These are phyloP conservation scores for Staurois parvus DNA, from an alignment of 2,797 vertebrate genomes.

Conservation along the genomic window DNA sequence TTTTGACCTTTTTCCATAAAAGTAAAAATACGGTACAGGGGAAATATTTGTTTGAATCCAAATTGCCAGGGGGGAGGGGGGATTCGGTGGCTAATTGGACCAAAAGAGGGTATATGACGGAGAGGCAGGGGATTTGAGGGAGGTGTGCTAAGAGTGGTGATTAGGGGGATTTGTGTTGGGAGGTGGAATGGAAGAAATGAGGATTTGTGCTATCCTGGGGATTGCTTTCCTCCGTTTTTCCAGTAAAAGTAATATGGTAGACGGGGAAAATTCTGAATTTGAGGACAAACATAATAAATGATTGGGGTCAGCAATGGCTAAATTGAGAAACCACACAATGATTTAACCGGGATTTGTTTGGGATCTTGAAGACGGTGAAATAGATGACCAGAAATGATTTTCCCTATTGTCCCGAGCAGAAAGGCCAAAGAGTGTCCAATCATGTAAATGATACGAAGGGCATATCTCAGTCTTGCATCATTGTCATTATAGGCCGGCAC, in stretches of 20 bases:
- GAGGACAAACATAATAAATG: constrained; percentile 88
- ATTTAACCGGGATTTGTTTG: constrained; percentile 84
- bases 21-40: constrained; percentile 85
- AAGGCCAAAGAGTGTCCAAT: constrained; percentile 77
- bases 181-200: too few species aligned
- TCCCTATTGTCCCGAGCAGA: constrained; percentile 80
- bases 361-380: constrained; percentile 86
- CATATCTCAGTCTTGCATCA: too few species aligned
- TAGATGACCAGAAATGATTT: constrained; percentile 84
- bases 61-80: constrained; percentile 77
- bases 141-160: constrained; percentile 88
- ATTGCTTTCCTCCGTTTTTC: too few species aligned
- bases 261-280: constrained; percentile 85
- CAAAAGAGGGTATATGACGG: constrained; percentile 86
- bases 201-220: too few species aligned
- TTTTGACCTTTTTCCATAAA: constrained; percentile 61
- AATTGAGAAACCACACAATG: constrained; percentile 88
- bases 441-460: neutral
- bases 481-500: neutral
- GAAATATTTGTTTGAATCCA: constrained; percentile 84
- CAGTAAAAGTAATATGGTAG: too few species aligned
- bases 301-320: constrained; percentile 90
- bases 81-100: constrained; percentile 86
- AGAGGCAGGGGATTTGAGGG: constrained; percentile 82
- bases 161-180: constrained; percentile 88